phyloP scores from a whole-genome alignment of 1,140 invertebrate species.

The Zaprionus kolodkinae region DNA sequence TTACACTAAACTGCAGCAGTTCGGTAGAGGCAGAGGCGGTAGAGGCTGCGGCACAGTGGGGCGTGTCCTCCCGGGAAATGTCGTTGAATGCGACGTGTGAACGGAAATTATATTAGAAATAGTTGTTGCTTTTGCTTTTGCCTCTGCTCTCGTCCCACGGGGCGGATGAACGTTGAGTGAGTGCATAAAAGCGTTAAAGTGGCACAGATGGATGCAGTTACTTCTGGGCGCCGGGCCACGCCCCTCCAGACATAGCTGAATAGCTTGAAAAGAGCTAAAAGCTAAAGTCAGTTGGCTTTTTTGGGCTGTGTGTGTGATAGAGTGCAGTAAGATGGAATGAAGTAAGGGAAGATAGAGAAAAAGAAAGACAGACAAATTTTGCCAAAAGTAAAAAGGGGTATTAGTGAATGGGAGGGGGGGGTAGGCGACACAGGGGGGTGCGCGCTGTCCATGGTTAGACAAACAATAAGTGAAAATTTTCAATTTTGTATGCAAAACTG shows the following conservation, averaged over 20 bases:
- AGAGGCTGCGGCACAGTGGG: background rate
- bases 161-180: conserved; percentile 35
- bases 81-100: conserved; percentile 29
- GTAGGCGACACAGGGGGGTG: no score
- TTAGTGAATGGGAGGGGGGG: background rate
- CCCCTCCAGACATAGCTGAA: background rate
- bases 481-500: conserved; percentile 81
- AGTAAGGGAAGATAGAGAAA: background rate
- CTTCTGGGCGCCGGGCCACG: background rate
- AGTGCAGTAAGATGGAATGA: background rate
- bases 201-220: conserved; percentile 18
- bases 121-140: background rate
- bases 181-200: conserved; percentile 41
- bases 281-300: conserved; percentile 6
- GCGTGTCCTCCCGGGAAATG: conserved; percentile 19
- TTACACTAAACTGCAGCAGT: conserved; percentile 46
- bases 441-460: conserved; percentile 45
- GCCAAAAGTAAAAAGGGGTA: background rate
- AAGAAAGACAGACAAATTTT: conserved; percentile 9
- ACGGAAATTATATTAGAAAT: conserved; percentile 55
- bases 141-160: conserved; percentile 9
- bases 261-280: conserved; percentile 8
- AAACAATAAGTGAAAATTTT: conserved; percentile 79
- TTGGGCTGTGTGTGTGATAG: background rate
- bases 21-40: conserved; percentile 8